Evolutionary conservation across 2,888 invertebrate species (phyloP).

Genomic region (Herminia tarsipennalis): DNA sequence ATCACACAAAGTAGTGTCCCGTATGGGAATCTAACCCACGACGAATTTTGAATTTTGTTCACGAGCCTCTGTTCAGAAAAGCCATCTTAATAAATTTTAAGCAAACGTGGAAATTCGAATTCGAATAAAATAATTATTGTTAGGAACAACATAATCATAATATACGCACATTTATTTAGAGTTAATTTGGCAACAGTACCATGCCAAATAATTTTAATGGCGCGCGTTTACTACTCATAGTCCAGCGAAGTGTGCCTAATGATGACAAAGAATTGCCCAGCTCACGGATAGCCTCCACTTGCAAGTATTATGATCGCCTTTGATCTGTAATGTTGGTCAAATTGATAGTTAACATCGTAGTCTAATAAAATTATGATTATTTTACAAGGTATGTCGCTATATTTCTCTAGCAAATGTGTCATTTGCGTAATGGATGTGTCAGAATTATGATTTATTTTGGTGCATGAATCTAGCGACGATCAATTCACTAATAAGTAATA

Average conservation of each 20-base stretch:
- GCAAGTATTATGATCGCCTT: constrained; percentile 14
- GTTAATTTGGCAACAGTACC: constrained; percentile 66
- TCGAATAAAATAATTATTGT: background rate
- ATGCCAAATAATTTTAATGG: constrained; percentile 58
- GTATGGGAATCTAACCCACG: too few species aligned
- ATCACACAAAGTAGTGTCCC: too few species aligned
- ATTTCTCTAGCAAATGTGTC: constrained; percentile 13
- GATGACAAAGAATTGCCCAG: constrained; percentile 13
- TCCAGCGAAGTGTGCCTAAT: constrained; percentile 17
- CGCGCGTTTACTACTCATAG: constrained; percentile 38
- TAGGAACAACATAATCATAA: background rate
- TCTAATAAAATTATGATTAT: constrained; percentile 19
- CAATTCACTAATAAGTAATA: too few species aligned
- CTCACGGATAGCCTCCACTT: constrained; percentile 2
- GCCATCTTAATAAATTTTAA: too few species aligned
- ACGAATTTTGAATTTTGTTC: too few species aligned
- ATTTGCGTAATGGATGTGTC: constrained; percentile 14
- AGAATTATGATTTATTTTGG: constrained; percentile 14
- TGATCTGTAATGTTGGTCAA: constrained; percentile 19
- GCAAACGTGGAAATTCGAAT: too few species aligned
- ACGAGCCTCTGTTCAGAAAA: too few species aligned
- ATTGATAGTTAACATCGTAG: too few species aligned
- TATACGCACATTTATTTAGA: constrained; percentile 59
- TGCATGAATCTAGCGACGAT: too few species aligned
- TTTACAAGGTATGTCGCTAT: constrained; percentile 10